Base-by-base conservation (phyloP, 2,888 invertebrate species). In the Pterostichus niger region DNA sequence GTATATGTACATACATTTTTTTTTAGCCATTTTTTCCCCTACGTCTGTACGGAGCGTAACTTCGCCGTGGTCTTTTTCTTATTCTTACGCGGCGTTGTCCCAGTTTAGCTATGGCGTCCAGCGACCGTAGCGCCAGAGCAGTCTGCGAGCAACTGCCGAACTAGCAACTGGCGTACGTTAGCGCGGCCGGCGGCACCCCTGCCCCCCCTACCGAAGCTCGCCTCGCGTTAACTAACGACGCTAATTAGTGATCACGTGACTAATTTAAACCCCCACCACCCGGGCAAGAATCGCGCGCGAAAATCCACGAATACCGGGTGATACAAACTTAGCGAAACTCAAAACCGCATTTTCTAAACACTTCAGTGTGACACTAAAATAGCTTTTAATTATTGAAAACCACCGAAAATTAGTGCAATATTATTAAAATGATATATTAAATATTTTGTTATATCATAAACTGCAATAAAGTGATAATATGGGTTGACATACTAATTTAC, bases 1-100 rank as follows among this genome's bases (percentile, higher is more conserved):
- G 88, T 90, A 88, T 89, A 90, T 90, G 89, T 90, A 89, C 89
- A 89, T 89, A 89, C 88, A 89, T 89, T 89, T 89, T 83, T n/a
- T 89, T 89, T 89, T 88, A 87, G 87, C 87, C 64, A 88, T 88
- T 88, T 88, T 88, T 88, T 88, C 86, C 85, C 85, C 83, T 76
- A 64, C 76, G 59, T 64, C 73, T 77, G 73, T 77, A 56, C 52
- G 82, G 56, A 71, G 59, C 77, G 76, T 54, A 33, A 40, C 61
- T 77, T 64, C 77, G 81, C 31, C 61, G 68, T 64, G 68, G 64
- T 77, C 81, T 84, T 84, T 84, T 84, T 83, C 82, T 83, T 79
- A 73, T 78, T 82, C 80, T 76, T 84, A 82, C 71, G 78, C 81
- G 56, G 76, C 80, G 79, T 61, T 84, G 84, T 76, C 83, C 83